Conservation (phyloP, 2,888 invertebrate genomes). For the Platycheirus albimanus region DNA sequence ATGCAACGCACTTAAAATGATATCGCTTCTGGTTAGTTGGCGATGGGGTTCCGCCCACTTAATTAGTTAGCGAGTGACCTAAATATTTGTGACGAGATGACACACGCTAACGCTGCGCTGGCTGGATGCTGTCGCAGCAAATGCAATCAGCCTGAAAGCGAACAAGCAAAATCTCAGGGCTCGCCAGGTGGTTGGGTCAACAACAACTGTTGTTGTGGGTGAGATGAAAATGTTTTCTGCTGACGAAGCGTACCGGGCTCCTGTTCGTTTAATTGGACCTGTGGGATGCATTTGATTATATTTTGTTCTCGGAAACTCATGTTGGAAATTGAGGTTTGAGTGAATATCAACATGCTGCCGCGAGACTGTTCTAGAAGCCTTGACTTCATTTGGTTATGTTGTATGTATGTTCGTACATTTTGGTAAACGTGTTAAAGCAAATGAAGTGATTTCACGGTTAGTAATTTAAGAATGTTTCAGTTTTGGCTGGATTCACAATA, state of each 20-base stretch:
- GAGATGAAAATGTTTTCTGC: conserved; percentile 18
- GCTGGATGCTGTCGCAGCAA: conserved; percentile 27
- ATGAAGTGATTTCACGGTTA: too few species aligned
- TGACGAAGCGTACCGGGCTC: conserved; percentile 10
- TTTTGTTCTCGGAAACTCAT: conserved; percentile 4
- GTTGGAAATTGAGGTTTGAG: conserved; percentile 8
- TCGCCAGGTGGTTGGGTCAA: conserved; percentile 49
- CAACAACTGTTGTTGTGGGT: conserved; percentile 5
- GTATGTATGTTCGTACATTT: too few species aligned
- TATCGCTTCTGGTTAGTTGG: conserved; percentile 43
- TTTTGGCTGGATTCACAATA: too few species aligned
- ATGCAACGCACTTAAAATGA: conserved; percentile 54
- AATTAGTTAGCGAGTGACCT: conserved; percentile 63
- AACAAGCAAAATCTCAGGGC: conserved; percentile 5
- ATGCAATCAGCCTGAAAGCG: conserved; percentile 47
- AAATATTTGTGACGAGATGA: conserved; percentile 48
- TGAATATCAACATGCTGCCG: conserved; percentile 6
- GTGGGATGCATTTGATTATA: conserved; percentile 29
- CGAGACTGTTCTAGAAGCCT: not conserved
- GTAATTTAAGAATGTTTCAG: too few species aligned
- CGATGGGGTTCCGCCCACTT: conserved; percentile 61
- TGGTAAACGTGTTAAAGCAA: too few species aligned
- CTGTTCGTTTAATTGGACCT: conserved; percentile 41
- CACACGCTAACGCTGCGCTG: conserved; percentile 1
- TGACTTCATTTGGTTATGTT: not conserved